Base-by-base conservation (phyloP, 2,888 invertebrate species). In the Choreutis nemorana region DNA sequence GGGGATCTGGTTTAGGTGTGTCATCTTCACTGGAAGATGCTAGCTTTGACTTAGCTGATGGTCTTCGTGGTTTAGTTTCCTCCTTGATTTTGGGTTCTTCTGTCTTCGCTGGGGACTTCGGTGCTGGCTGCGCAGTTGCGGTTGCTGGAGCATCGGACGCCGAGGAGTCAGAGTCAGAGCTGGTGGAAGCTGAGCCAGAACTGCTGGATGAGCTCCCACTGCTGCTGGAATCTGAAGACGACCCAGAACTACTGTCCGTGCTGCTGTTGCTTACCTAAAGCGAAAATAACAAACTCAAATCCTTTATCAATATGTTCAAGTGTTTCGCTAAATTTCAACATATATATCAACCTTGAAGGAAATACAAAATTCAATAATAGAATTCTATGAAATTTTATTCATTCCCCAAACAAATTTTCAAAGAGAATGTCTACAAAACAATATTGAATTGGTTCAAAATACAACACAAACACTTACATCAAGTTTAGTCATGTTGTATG, bases 131-230 rank as follows among this genome's bases (percentile, higher is more conserved):
- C 2, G 50, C 42, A 5, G 53, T 39, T 3, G 35, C 39, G 1
- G 46, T 39, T n/a, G 48, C 50, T 29, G 66, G 64, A 6, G 54
- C 48, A 9, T 72, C 72, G 0, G 75, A 83, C 2, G 80, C 77
- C 1, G 87, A 86, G 1, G 89, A 86, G 38, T 90, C 90, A 0
- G 86, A 84, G 41, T 89, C 90, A 0, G 85, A 84, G 44, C 86
- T 87, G 21, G 86, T 84, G 2, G 84, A 86, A 0, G 83, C 87
- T 3, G 87, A 86, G 22, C 84, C 89, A 0, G 88, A 87, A 31
- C 84, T 85, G 35, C 85, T 86, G 1, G 88, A 84, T 0, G 86
- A 86, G 33, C 86, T 86, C 21, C 84, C 87, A 45, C 87, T 84
- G 32, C 83, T 83, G 46, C 83, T 87, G 0, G 85, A 87, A 41